Evolutionary conservation across 2,797 vertebrate species (phyloP).

Genomic region (Helicolenus hilgendorfi): DNA sequence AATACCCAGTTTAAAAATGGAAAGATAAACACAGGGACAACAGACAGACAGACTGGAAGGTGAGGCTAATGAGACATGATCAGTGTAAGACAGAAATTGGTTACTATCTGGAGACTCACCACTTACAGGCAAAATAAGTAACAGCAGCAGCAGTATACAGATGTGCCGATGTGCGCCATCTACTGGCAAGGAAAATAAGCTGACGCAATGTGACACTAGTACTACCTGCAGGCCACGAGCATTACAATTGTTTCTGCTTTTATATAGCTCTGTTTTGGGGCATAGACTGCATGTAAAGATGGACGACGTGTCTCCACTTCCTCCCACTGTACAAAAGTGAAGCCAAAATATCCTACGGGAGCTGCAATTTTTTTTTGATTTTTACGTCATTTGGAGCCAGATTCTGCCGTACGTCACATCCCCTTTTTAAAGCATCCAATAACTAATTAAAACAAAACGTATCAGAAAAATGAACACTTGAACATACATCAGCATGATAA

Average conservation of each 20-base stretch:
- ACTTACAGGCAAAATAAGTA: not conserved
- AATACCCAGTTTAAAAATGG: conserved; percentile 44
- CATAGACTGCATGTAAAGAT: no score
- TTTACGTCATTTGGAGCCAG: no score
- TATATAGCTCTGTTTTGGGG: not conserved
- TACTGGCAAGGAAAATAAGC: not conserved
- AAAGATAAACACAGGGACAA: conserved; percentile 31
- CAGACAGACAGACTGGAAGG: conserved; percentile 27
- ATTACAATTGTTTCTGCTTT: not conserved
- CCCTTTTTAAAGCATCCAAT: no score
- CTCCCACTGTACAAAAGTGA: no score
- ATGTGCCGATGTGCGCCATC: not conserved
- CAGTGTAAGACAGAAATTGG: not conserved
- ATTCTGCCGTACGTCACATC: no score
- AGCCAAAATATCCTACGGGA: no score
- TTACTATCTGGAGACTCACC: not conserved
- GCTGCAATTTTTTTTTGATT: no score
- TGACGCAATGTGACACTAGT: not conserved
- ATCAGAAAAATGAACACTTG: no score
- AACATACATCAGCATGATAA: no score
- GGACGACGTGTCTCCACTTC: no score
- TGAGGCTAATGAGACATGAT: not conserved
- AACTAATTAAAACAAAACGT: no score
- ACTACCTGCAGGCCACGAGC: not conserved
- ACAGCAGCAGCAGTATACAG: not conserved